phyloP scores from a whole-genome alignment of 2,797 vertebrate species.

The Antrozous pallidus region DNA sequence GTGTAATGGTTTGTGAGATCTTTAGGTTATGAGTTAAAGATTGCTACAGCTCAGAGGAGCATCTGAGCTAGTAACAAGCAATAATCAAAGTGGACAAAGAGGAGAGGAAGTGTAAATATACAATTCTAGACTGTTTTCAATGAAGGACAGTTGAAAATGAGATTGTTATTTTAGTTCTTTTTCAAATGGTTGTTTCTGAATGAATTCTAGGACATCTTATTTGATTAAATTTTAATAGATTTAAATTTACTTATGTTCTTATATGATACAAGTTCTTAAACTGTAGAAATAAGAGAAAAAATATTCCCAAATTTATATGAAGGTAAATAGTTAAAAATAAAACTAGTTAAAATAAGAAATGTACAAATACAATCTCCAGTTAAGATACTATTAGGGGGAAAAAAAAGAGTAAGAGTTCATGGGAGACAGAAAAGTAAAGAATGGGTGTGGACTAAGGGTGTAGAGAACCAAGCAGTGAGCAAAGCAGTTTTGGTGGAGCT shows the following conservation, averaged over 20 bases:
- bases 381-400: neutral
- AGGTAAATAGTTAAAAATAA: constrained; percentile 23
- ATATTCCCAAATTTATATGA: neutral
- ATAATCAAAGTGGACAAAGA: neutral
- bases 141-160: neutral
- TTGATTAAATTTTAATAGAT: neutral
- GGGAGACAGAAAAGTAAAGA: neutral
- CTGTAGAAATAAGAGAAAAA: neutral
- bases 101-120: neutral
- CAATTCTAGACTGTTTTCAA: neutral
- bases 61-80: neutral
- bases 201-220: neutral
- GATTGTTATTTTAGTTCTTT: neutral
- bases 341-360: neutral
- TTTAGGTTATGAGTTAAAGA: neutral
- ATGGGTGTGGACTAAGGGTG: neutral
- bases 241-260: neutral
- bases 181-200: neutral
- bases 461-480: neutral
- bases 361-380: neutral
- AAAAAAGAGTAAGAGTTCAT: neutral
- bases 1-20: neutral
- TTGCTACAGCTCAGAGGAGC: neutral
- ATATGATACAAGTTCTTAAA: neutral
- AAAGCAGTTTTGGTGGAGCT: neutral